Evolutionary conservation across 2,113 vertebrate species (phyloP).

Genomic region (Nothoprocta pentlandii): DNA sequence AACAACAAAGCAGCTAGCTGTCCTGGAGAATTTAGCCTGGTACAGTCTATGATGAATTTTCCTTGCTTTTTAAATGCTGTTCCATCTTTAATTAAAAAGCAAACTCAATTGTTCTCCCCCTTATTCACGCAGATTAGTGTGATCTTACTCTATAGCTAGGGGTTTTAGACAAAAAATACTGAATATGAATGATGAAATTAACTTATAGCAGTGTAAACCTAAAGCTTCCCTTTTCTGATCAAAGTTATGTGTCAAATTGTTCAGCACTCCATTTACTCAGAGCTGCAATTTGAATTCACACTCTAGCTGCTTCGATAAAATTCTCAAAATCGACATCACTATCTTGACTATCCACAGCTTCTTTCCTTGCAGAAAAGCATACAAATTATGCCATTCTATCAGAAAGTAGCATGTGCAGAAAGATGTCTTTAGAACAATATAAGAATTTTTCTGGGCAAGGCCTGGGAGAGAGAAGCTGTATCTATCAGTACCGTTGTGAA

Average conservation of each 20-base stretch:
- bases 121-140: constrained; percentile 13
- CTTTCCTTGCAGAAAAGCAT: neutral
- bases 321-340: neutral
- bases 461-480: neutral
- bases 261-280: neutral
- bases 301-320: neutral
- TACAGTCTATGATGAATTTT: neutral
- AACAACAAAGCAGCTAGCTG: neutral
- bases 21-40: neutral
- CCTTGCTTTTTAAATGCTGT: neutral
- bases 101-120: constrained; percentile 20
- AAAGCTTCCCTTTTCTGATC: constrained; percentile 12
- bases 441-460: neutral
- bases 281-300: neutral
- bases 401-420: neutral
- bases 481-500: neutral
- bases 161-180: constrained; percentile 25
- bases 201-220: constrained; percentile 14
- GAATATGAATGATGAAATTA: neutral
- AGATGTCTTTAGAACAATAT: neutral
- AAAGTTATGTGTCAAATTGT: constrained; percentile 8
- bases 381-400: neutral
- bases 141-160: neutral
- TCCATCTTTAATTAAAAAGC: neutral
- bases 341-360: neutral